Percentiles rank a stretch among this genome's conserved stretches.
Conservation (phyloP, 1,140 invertebrate genomes). For the Heliothis subflexa region DNA sequence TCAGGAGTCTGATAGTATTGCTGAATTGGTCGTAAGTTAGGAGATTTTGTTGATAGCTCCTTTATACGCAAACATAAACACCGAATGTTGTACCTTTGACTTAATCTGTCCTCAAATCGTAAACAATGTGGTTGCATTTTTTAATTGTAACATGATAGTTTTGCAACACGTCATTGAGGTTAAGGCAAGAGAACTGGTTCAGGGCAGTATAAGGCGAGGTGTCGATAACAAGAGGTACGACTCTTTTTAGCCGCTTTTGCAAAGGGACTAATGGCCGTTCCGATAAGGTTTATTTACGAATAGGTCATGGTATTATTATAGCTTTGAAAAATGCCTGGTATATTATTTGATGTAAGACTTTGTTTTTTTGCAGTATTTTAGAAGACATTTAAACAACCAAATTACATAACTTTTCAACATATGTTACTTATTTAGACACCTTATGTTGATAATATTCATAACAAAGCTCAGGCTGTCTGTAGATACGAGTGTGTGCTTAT, state of each 20-base stretch:
- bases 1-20: background rate
- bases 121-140: slow-evolving; percentile 1
- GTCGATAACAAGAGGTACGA: slow-evolving; percentile 24
- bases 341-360: too few species aligned
- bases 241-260: slow-evolving; percentile 18
- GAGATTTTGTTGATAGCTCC: background rate
- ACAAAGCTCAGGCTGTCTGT: too few species aligned
- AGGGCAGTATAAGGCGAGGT: slow-evolving; percentile 9
- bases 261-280: background rate
- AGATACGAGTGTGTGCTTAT: background rate
- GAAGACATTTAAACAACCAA: too few species aligned
- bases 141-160: slow-evolving; percentile 26
- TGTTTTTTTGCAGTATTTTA: too few species aligned
- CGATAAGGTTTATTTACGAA: slow-evolving; percentile 38
- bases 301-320: background rate
- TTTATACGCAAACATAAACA: background rate
- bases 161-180: slow-evolving; percentile 32
- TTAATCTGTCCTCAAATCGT: background rate
- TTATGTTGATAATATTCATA: too few species aligned
- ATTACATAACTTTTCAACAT: too few species aligned
- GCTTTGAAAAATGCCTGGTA: background rate
- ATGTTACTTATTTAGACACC: too few species aligned
- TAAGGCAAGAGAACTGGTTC: slow-evolving; percentile 34
- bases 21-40: background rate
- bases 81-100: background rate